Percentiles rank a stretch among this genome's conserved stretches.
These are phyloP conservation scores for Smittia aterrima DNA, from an alignment of 2,888 invertebrate species.

Conservation along the genomic window DNA sequence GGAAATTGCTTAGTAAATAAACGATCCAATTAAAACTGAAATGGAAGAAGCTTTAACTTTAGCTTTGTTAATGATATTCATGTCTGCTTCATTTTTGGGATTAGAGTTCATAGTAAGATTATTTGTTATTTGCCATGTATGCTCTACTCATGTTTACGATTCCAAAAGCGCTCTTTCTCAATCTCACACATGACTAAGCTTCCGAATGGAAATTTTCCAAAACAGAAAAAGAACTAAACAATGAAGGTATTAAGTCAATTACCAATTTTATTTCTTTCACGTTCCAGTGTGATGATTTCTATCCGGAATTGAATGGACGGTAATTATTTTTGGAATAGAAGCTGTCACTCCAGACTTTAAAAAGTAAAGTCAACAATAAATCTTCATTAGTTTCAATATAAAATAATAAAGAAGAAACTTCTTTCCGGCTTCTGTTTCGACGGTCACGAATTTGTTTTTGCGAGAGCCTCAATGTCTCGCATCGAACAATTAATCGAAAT, in stretches of 20 bases:
- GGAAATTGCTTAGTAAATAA: background rate
- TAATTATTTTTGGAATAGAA: background rate
- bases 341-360: background rate
- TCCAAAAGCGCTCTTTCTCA: background rate
- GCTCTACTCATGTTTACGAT: background rate
- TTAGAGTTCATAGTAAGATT: background rate
- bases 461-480: background rate
- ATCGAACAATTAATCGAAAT: background rate
- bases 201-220: too few relatives aligned
- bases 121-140: background rate
- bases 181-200: background rate
- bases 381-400: constrained; percentile 35
- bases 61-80: too few relatives aligned
- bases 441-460: background rate
- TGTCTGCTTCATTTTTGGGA: too few relatives aligned
- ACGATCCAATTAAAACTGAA: background rate
- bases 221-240: background rate
- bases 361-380: constrained; percentile 16
- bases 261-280: constrained; percentile 24
- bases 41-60: too few relatives aligned
- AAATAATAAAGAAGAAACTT: constrained; percentile 21
- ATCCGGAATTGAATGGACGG: background rate
- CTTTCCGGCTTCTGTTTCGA: background rate
- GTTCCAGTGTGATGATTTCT: constrained; percentile 27
- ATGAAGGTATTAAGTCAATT: constrained; percentile 37